A percentile compares a stretch with the other conserved stretches of the same genome.
Evolutionary conservation across 2,888 invertebrate genomes (phyloP).

Genomic region (Melitaea athalia): DNA sequence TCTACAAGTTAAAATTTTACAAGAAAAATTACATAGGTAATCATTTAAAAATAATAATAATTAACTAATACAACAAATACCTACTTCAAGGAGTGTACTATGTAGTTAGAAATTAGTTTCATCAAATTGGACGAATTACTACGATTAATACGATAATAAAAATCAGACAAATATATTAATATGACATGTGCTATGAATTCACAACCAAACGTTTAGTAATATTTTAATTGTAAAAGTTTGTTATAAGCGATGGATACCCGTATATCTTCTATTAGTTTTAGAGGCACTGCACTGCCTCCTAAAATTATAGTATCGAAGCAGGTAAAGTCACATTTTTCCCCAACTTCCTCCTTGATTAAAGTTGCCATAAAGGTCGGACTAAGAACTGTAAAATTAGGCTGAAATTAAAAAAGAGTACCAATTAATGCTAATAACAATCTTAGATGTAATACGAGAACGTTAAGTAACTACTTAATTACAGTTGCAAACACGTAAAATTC

Average conservation of each 20-base stretch:
- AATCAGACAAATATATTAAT: too few relatives aligned
- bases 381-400: slow-evolving; percentile 58
- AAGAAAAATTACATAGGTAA: not conserved
- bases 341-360: slow-evolving; percentile 50
- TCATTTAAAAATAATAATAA: not conserved
- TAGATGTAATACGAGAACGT: too few relatives aligned
- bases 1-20: slow-evolving; percentile 43
- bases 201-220: too few relatives aligned
- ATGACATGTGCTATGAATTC: too few relatives aligned
- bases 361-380: slow-evolving; percentile 60
- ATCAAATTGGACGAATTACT: too few relatives aligned
- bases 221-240: too few relatives aligned
- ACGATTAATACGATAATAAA: too few relatives aligned
- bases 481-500: too few relatives aligned
- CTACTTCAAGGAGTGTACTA: too few relatives aligned
- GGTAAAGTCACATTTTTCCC: slow-evolving; percentile 56
- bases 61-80: too few relatives aligned
- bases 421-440: not conserved
- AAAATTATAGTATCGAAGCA: slow-evolving; percentile 54
- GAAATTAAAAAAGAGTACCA: slow-evolving; percentile 36
- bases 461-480: too few relatives aligned
- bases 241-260: slow-evolving; percentile 49
- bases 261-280: slow-evolving; percentile 52
- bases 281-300: slow-evolving; percentile 60
- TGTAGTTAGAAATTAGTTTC: too few relatives aligned